Percentiles rank a stretch among this genome's conserved stretches.
Conservation (phyloP, 2,888 invertebrate species). For the Andricus curvator region DNA sequence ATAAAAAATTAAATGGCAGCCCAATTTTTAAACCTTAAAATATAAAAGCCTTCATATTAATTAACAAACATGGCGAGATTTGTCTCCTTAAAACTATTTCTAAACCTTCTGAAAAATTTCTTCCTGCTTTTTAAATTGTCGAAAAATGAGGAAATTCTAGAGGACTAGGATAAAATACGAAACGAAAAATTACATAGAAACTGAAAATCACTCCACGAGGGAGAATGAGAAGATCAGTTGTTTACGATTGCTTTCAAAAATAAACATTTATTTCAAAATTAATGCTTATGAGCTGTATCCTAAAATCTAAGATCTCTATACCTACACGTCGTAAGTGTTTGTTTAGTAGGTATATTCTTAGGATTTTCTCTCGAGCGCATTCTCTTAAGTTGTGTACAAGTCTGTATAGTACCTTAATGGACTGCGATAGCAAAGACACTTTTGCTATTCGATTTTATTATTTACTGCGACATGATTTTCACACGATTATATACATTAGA, state of each 20-base stretch:
- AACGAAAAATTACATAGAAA: slow-evolving; percentile 17
- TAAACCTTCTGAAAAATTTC: too few species aligned
- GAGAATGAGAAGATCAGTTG: slow-evolving; percentile 54
- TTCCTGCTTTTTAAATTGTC: too few species aligned
- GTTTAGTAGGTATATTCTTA: slow-evolving; percentile 66
- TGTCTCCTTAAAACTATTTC: too few species aligned
- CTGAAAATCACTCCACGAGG: slow-evolving; percentile 16
- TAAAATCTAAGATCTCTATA: slow-evolving; percentile 72
- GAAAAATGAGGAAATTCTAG: too few species aligned
- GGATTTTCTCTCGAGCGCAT: slow-evolving; percentile 63
- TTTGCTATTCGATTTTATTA: slow-evolving; percentile 41
- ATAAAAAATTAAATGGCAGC: too few species aligned
- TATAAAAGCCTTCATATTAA: too few species aligned
- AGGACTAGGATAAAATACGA: slow-evolving; percentile 21
- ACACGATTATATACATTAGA: slow-evolving; percentile 37
- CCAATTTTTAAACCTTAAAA: too few species aligned
- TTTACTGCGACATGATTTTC: slow-evolving; percentile 38
- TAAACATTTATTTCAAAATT: slow-evolving; percentile 78
- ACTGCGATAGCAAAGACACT: slow-evolving; percentile 44
- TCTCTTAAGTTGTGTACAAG: slow-evolving; percentile 64
- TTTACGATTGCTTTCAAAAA: slow-evolving; percentile 75
- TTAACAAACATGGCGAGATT: too few species aligned
- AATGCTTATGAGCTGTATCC: slow-evolving; percentile 76
- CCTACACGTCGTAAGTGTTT: slow-evolving; percentile 70
- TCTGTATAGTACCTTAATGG: slow-evolving; percentile 65